These are phyloP conservation scores for Eumacrocentrus americanus DNA, from an alignment of 2,888 invertebrate genomes.

Conservation along the genomic window DNA sequence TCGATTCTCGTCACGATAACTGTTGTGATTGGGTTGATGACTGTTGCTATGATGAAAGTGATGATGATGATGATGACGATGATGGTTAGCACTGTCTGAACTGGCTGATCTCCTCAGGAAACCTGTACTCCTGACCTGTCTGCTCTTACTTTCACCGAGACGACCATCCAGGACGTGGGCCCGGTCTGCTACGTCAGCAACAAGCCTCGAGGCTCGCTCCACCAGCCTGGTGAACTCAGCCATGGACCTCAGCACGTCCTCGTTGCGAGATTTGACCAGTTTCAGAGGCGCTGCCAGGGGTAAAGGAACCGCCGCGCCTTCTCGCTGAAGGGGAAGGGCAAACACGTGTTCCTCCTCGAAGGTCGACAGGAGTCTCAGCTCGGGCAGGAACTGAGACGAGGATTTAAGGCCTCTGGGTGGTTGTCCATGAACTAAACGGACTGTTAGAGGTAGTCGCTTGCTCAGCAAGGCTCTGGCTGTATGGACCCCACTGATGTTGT, in stretches of 20 bases:
- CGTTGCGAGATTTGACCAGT: constrained; percentile 81
- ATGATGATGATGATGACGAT: constrained; percentile 59
- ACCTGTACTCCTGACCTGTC: constrained; percentile 52
- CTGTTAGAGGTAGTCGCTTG: constrained; percentile 90
- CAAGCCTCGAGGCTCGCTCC: constrained; percentile 77
- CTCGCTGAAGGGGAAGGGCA: constrained; percentile 81
- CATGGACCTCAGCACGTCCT: constrained; percentile 73
- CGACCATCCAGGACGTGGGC: constrained; percentile 83
- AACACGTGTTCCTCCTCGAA: constrained; percentile 88
- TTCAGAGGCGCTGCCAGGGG: constrained; percentile 87
- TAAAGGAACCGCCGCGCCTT: constrained; percentile 78
- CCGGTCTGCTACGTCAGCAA: constrained; percentile 79
- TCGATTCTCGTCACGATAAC: constrained; percentile 67
- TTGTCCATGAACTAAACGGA: constrained; percentile 88
- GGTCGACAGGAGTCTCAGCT: constrained; percentile 80
- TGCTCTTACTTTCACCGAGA: constrained; percentile 68
- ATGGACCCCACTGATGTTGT: constrained; percentile 94
- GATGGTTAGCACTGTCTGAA: constrained; percentile 69
- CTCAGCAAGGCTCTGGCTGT: constrained; percentile 85
- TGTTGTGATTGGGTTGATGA: constrained; percentile 57
- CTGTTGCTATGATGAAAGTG: constrained; percentile 63
- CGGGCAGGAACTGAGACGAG: constrained; percentile 82
- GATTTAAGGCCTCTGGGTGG: constrained; percentile 84
- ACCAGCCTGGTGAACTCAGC: constrained; percentile 77
- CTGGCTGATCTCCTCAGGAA: constrained; percentile 77